Base-by-base conservation (phyloP, 2,888 invertebrate genomes). In the Trachelus iudaicus region DNA sequence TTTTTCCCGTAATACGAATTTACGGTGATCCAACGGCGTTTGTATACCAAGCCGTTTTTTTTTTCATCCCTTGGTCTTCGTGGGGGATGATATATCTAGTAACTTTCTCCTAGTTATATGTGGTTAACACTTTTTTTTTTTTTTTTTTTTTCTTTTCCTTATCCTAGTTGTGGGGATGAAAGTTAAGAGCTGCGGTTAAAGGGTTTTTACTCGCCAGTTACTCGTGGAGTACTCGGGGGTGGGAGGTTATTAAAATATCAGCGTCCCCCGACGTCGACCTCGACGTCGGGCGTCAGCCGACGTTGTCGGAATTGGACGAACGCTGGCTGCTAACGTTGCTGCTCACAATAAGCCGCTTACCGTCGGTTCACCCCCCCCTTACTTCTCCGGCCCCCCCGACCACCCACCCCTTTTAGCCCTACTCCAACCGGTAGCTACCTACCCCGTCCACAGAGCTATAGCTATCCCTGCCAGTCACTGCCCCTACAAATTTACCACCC, bases 301-400 rank as follows among this genome's bases (percentile, higher is more conserved):
- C 77, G 75, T 78, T 73, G 56, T 73, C 76, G 40, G 76, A 75
- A 75, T 69, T 37, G 73, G 74, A 34, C 76, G 68, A 74, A 74
- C 78, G 79, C 75, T 75, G 74, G 37, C 81, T 79, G 77, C 75
- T 78, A 79, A 81, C 80, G 76, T 81, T 80, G 75, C 76, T 77
- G 75, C 76, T 77, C 76, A 75, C 75, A 77, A 78, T 82, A 83
- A 83, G 82, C 83, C 69, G 83, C 83, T 83, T 83, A 83, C 81
- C 78, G 79, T 79, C 71, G 15, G 23, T 37, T 40, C 73, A 30
- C 73, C 35, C 31, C 30, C 30, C 76, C 69, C 69, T 33, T 76
- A 40, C 69, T 34, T 40, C 71, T 71, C 33, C 71, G 31, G 68
- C 73, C 75, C 78, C 75, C 35, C 12, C 0, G 12, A 74, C 78